A percentile compares a stretch with the other conserved stretches of the same genome.
These are phyloP conservation scores for Agraylea sexmaculata DNA, from an alignment of 1,140 invertebrate species.

Conservation along the genomic window DNA sequence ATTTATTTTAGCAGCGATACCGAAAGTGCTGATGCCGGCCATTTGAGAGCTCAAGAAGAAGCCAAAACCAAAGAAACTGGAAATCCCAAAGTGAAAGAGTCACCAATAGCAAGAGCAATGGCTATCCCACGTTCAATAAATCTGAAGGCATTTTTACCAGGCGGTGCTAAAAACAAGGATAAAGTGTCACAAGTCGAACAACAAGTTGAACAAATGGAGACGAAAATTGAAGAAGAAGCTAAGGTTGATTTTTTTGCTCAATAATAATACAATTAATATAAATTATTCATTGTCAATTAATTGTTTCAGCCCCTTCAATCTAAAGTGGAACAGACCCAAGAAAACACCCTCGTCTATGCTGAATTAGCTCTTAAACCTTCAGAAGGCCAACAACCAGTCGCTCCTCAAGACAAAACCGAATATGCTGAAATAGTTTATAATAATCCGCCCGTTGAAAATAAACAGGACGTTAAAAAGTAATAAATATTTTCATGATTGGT, in stretches of 20 bases:
- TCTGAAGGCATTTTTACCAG: slow-evolving; percentile 15
- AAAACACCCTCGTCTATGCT: slow-evolving; percentile 45
- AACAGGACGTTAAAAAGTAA: slow-evolving; percentile 12
- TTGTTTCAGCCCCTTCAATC: slow-evolving; percentile 18
- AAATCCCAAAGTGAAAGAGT: slow-evolving; percentile 14
- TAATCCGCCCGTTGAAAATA: slow-evolving; percentile 16
- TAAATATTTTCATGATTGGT: no score
- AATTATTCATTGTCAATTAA: neutral
- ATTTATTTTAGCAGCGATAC: slow-evolving; percentile 21
- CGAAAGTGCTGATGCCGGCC: slow-evolving; percentile 16
- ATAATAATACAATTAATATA: neutral
- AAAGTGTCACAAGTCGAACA: slow-evolving; percentile 16
- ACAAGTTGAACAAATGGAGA: slow-evolving; percentile 1
- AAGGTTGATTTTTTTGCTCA: slow-evolving; percentile 9
- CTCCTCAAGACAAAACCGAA: slow-evolving; percentile 40
- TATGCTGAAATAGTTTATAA: slow-evolving; percentile 50
- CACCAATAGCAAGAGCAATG: slow-evolving; percentile 11
- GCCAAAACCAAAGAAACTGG: neutral
- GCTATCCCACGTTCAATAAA: slow-evolving; percentile 12
- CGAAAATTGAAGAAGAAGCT: slow-evolving; percentile 14
- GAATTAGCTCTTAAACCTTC: slow-evolving; percentile 42
- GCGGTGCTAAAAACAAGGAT: slow-evolving; percentile 18
- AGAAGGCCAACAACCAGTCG: slow-evolving; percentile 30
- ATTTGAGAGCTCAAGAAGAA: slow-evolving; percentile 5
- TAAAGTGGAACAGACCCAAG: slow-evolving; percentile 13